Evolutionary conservation across 1,140 invertebrate genomes (phyloP).

Genomic region (Sinonovacula constricta): DNA sequence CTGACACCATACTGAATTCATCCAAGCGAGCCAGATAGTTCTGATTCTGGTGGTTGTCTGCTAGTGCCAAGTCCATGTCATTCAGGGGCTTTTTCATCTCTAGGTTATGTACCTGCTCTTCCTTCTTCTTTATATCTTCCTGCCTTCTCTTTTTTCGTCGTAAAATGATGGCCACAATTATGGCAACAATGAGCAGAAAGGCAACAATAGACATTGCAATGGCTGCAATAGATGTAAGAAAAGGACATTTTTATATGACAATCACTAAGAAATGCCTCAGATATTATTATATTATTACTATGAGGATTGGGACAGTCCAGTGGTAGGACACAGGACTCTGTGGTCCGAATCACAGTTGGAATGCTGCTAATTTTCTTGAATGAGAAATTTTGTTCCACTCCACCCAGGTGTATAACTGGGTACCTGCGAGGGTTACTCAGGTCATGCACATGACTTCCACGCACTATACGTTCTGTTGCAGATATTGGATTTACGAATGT

Average conservation of each 20-base stretch:
- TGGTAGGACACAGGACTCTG: no score
- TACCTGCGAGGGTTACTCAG: no score
- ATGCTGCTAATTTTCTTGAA: no score
- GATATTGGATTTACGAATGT: no score
- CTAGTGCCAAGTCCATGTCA: slow-evolving; percentile 37
- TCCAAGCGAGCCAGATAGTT: slow-evolving; percentile 72
- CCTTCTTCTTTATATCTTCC: slow-evolving; percentile 53
- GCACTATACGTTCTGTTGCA: no score
- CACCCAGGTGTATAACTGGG: no score
- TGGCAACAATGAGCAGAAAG: slow-evolving; percentile 60
- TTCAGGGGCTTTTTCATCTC: slow-evolving; percentile 71
- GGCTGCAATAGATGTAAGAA: slow-evolving; percentile 55
- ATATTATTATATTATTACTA: no score
- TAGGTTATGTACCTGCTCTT: slow-evolving; percentile 64
- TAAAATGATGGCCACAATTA: slow-evolving; percentile 65
- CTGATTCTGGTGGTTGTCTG: slow-evolving; percentile 39
- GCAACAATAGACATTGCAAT: slow-evolving; percentile 61
- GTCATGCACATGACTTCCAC: no score
- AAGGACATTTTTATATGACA: not conserved
- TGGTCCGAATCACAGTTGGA: no score
- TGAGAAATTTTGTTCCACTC: no score
- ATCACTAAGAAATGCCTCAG: no score
- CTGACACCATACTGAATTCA: slow-evolving; percentile 75
- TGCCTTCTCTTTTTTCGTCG: slow-evolving; percentile 49
- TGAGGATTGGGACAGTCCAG: not conserved